Conservation (phyloP, 2,797 vertebrate species). For the Pelobates cultripes region DNA sequence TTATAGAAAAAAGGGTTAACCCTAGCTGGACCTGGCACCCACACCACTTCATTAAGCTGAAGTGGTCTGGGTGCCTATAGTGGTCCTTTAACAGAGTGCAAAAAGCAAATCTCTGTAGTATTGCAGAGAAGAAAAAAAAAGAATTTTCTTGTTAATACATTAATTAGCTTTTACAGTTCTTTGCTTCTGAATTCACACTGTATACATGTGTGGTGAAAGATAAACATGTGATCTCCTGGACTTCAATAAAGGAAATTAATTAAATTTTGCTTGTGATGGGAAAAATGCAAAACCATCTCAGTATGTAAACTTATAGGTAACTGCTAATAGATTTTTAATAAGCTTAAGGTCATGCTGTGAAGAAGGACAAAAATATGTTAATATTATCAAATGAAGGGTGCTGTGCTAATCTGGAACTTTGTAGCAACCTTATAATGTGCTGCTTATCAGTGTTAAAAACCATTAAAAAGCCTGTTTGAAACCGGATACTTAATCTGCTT, state of each 20-base stretch:
- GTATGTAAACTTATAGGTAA: conserved; percentile 37
- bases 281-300: conserved; percentile 25
- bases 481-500: conserved; percentile 39
- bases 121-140: too few species aligned
- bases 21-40: too few species aligned
- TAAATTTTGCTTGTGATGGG: conserved; percentile 30
- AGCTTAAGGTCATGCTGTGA: conserved; percentile 30
- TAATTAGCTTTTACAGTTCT: neutral
- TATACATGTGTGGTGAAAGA: conserved; percentile 33
- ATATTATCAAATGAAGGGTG: conserved; percentile 29
- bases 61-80: too few species aligned
- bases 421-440: conserved; percentile 35
- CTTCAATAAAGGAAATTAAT: conserved; percentile 36
- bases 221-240: conserved; percentile 17
- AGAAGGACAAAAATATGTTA: conserved; percentile 39
- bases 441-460: conserved; percentile 25
- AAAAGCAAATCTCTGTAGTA: too few species aligned
- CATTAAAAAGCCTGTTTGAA: conserved; percentile 29
- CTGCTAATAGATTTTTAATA: conserved; percentile 49
- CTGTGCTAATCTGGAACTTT: conserved; percentile 41
- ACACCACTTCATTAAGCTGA: too few species aligned
- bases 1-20: too few species aligned
- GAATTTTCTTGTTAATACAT: neutral
- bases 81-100: too few species aligned
- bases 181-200: conserved; percentile 1